Percentiles rank a stretch among this genome's conserved stretches.
Evolutionary conservation across 2,797 vertebrate genomes (phyloP).

Genomic region (Ceryle rudis): DNA sequence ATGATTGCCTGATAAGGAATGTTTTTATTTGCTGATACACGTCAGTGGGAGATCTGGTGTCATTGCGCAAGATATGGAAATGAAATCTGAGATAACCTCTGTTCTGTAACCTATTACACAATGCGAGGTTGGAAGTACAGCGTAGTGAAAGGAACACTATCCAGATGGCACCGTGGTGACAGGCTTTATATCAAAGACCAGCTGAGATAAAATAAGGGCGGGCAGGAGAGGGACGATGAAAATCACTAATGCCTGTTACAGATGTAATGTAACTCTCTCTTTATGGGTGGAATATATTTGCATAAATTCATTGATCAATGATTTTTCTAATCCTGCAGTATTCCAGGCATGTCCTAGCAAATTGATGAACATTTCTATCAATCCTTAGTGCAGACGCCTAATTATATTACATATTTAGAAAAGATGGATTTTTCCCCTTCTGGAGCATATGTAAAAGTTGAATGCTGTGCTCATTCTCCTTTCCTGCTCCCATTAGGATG

Average conservation of each 20-base stretch:
- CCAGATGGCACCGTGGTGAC: conserved; percentile 70
- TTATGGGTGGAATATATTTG: conserved; percentile 40
- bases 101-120: not conserved
- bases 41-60: not conserved
- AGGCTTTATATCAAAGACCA: conserved; percentile 57
- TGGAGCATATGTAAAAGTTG: conserved; percentile 4
- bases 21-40: conserved; percentile 8
- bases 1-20: not conserved
- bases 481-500: conserved; percentile 15
- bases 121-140: not conserved
- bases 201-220: conserved; percentile 9
- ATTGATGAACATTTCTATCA: conserved; percentile 56
- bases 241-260: conserved; percentile 37
- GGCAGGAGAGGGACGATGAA: conserved; percentile 31
- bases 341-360: conserved; percentile 29
- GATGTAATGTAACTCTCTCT: conserved; percentile 37
- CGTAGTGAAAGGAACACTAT: conserved; percentile 36
- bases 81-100: conserved; percentile 49
- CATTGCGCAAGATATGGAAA: not conserved
- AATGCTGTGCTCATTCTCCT: conserved; percentile 30
- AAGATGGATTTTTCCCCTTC: conserved; percentile 42
- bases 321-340: conserved; percentile 43
- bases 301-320: conserved; percentile 55
- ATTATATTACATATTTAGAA: conserved; percentile 43
- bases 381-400: not conserved